phyloP scores from a whole-genome alignment of 64 coral and sea anemone genomes.

The Montipora cactus region DNA sequence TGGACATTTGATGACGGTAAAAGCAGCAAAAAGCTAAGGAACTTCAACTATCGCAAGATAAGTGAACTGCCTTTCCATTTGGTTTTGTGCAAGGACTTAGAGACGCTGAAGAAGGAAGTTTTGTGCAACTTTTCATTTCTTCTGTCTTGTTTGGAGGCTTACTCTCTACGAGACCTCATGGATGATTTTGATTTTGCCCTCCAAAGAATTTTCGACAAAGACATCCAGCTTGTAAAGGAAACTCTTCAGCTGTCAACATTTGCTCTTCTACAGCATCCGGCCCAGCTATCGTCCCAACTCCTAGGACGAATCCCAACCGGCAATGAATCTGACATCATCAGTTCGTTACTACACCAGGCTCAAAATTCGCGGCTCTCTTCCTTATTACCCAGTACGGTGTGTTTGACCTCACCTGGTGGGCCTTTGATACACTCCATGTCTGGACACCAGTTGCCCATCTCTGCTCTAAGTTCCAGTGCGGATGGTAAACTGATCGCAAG shows the following conservation, averaged over 20 bases:
- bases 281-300: slow-evolving; percentile 77
- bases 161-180: slow-evolving; percentile 72
- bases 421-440: slow-evolving; percentile 84
- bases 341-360: slow-evolving; percentile 40
- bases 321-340: slow-evolving; percentile 7
- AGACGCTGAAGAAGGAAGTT: slow-evolving; percentile 55
- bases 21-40: slow-evolving; percentile 13
- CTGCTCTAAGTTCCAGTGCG: slow-evolving; percentile 71
- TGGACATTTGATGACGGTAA: slow-evolving; percentile 39
- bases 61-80: slow-evolving; percentile 72
- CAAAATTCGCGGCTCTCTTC: slow-evolving; percentile 19
- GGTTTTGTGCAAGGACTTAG: not conserved
- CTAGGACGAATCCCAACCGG: slow-evolving; percentile 48
- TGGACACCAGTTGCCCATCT: slow-evolving; percentile 61
- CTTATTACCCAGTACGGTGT: slow-evolving; percentile 63
- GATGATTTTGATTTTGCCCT: slow-evolving; percentile 87
- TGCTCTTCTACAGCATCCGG: slow-evolving; percentile 73
- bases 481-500: slow-evolving; percentile 83
- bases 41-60: slow-evolving; percentile 69
- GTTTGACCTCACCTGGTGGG: slow-evolving; percentile 85
- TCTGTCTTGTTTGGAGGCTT: slow-evolving; percentile 43
- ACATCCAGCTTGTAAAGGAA: slow-evolving; percentile 85
- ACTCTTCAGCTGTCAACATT: slow-evolving; percentile 84
- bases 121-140: slow-evolving; percentile 63
- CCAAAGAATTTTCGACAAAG: slow-evolving; percentile 46